A percentile compares a stretch with the other conserved stretches of the same genome.
phyloP scores from a whole-genome alignment of 2,113 vertebrate genomes.

The Melanotaenia duboulayi region DNA sequence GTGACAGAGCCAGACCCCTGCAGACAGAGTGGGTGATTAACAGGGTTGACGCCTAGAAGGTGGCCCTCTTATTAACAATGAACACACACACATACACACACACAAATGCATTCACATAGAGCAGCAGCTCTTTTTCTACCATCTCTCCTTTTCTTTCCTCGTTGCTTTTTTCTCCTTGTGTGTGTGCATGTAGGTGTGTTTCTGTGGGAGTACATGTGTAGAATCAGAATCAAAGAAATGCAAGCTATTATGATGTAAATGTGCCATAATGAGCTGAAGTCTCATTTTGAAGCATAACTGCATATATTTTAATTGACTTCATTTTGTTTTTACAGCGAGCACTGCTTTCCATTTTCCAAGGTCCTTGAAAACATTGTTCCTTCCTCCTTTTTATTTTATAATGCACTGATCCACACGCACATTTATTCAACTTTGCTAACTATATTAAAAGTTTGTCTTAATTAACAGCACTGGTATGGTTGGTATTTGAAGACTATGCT shows the following conservation, averaged over 20 bases:
- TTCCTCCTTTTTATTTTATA: background rate
- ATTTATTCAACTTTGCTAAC: background rate
- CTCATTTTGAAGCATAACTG: background rate
- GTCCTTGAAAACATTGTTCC: background rate
- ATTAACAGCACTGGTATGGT: too few relatives aligned
- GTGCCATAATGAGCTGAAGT: background rate
- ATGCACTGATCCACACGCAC: background rate
- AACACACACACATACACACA: conserved; percentile 45
- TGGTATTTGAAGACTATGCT: too few relatives aligned
- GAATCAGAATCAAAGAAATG: conserved; percentile 14
- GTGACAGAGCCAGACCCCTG: conserved; percentile 74
- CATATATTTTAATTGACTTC: background rate
- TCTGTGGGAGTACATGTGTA: conserved; percentile 1
- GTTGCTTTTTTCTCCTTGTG: conserved; percentile 33
- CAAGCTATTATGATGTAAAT: background rate
- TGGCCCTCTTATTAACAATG: conserved; percentile 80
- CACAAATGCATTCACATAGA: conserved; percentile 33
- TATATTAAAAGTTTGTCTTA: background rate
- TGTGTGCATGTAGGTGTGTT: background rate
- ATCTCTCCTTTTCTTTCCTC: conserved; percentile 39
- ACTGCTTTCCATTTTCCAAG: background rate
- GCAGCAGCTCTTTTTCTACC: conserved; percentile 37
- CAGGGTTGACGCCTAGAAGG: conserved; percentile 77
- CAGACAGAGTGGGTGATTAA: conserved; percentile 81
- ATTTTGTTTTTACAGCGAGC: background rate